These are phyloP conservation scores for Gastrophryne carolinensis DNA, from an alignment of 2,797 vertebrate genomes.

Conservation along the genomic window DNA sequence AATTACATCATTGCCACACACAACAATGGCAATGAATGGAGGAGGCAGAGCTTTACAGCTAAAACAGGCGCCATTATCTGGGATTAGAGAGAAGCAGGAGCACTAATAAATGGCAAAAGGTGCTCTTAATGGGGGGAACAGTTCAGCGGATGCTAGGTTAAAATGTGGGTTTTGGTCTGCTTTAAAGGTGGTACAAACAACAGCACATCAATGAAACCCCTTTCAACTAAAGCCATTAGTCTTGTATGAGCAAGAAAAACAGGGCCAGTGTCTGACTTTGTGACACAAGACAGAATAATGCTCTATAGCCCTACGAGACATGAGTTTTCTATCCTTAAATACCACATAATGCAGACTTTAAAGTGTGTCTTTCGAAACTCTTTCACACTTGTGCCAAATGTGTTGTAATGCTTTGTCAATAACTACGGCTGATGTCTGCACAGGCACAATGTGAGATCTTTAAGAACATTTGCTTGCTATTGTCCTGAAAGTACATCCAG, in stretches of 20 bases:
- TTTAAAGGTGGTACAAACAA: background rate
- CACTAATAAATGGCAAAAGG: too few relatives aligned
- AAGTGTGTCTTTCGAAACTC: constrained; percentile 23
- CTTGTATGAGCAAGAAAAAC: background rate
- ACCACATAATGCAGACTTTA: background rate
- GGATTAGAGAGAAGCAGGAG: too few relatives aligned
- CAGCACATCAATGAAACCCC: background rate
- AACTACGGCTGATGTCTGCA: background rate
- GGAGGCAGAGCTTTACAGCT: too few relatives aligned
- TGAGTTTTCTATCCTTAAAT: constrained; percentile 18
- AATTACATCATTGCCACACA: too few relatives aligned
- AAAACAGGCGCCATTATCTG: too few relatives aligned
- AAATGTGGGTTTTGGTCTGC: too few relatives aligned
- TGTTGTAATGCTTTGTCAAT: constrained; percentile 6
- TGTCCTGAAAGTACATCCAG: constrained; percentile 1
- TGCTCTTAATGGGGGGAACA: too few relatives aligned
- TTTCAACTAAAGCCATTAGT: background rate
- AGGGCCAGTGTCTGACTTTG: background rate
- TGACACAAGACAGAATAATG: constrained; percentile 2
- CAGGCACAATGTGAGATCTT: constrained; percentile 12
- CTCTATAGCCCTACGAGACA: background rate
- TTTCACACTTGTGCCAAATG: constrained; percentile 1
- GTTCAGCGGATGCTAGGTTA: too few relatives aligned
- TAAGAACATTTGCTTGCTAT: constrained; percentile 14
- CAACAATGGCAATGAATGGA: too few relatives aligned